Evolutionary conservation across 2,888 invertebrate species (phyloP).

Genomic region (Pachymerium ferrugineum): DNA sequence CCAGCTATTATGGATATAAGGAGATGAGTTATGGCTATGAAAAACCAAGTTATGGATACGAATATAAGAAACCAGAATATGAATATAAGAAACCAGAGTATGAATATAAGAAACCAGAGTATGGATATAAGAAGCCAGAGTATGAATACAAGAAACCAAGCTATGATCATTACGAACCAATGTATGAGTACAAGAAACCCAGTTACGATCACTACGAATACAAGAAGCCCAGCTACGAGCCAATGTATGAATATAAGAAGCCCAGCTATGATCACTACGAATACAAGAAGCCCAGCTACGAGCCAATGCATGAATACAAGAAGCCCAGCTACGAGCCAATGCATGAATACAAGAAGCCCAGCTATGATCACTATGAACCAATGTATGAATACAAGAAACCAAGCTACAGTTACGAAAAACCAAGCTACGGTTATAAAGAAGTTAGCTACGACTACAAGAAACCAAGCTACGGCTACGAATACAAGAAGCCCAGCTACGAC

Average conservation of each 20-base stretch:
- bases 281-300: slow-evolving; percentile 20
- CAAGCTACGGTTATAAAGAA: slow-evolving; percentile 16
- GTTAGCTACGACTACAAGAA: slow-evolving; percentile 5
- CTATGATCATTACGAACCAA: background rate
- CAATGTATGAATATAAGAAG: background rate
- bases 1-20: background rate
- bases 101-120: background rate
- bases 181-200: slow-evolving; percentile 12
- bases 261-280: background rate
- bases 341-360: background rate
- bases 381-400: background rate
- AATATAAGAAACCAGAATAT: background rate
- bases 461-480: background rate
- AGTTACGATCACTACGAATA: background rate
- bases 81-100: background rate
- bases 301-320: background rate
- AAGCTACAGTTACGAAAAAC: background rate
- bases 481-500: slow-evolving; percentile 5
- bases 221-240: background rate
- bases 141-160: slow-evolving; percentile 4
- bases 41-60: background rate
- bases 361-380: background rate
- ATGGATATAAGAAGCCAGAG: no score
- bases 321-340: background rate
- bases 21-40: background rate